Percentiles rank a stretch among this genome's conserved stretches.
These are phyloP conservation scores for Gymnoscelis rufifasciata DNA, from an alignment of 2,888 invertebrate genomes.

Conservation along the genomic window DNA sequence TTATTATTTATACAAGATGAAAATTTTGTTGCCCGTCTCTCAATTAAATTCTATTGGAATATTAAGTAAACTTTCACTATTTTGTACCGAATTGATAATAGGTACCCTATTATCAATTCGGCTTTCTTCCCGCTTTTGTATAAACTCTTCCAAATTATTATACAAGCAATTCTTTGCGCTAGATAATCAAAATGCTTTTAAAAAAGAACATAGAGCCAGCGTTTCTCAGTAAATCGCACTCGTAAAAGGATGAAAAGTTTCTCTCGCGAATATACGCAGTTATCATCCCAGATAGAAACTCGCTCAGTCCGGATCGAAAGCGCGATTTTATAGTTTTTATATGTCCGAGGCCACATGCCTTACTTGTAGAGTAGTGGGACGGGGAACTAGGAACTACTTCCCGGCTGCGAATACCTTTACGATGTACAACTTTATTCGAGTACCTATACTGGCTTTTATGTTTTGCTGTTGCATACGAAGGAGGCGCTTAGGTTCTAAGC, in stretches of 20 bases:
- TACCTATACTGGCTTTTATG: not conserved
- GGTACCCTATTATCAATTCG: too few relatives aligned
- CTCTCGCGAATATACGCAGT: conserved; percentile 43
- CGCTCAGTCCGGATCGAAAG: conserved; percentile 69
- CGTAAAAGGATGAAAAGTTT: conserved; percentile 35
- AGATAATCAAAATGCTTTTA: too few relatives aligned
- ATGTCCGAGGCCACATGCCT: conserved; percentile 43
- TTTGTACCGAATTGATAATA: too few relatives aligned
- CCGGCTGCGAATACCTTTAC: conserved; percentile 17
- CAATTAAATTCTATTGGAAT: too few relatives aligned
- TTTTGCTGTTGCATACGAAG: conserved; percentile 1
- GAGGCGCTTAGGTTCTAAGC: not conserved
- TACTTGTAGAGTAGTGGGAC: conserved; percentile 38
- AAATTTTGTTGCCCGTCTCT: too few relatives aligned
- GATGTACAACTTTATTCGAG: not conserved
- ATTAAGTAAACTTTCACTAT: too few relatives aligned
- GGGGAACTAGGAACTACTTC: conserved; percentile 35
- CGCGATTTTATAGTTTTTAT: conserved; percentile 61
- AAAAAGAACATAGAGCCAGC: too few relatives aligned
- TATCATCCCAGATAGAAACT: conserved; percentile 66
- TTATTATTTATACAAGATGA: too few relatives aligned
- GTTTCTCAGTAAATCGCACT: conserved; percentile 28
- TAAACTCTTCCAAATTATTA: too few relatives aligned
- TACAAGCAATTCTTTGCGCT: too few relatives aligned
- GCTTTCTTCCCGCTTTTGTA: too few relatives aligned